Conservation (phyloP, 2,113 vertebrate genomes). For the Esox niger region DNA sequence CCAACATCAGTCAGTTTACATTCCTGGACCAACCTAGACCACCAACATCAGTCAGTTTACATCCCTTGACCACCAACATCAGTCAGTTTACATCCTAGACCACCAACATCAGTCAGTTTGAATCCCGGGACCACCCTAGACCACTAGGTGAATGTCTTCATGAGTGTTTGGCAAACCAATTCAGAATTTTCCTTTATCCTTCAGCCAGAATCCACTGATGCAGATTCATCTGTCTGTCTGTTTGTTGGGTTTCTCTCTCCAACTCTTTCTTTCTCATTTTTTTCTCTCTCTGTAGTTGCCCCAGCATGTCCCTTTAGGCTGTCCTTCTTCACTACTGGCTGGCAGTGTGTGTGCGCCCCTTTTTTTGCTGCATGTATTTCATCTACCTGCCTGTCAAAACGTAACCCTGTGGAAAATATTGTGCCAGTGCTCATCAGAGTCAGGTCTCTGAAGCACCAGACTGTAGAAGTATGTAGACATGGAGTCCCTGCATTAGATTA, state of each 20-base stretch:
- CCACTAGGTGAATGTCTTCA: slow-evolving; percentile 7
- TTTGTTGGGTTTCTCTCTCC: background rate
- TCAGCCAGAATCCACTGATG: background rate
- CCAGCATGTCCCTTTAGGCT: slow-evolving; percentile 55
- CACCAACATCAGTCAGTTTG: no score
- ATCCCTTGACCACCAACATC: no score
- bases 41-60: no score
- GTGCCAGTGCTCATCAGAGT: slow-evolving; percentile 53
- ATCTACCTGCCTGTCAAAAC: slow-evolving; percentile 55
- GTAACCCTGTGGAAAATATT: slow-evolving; percentile 51
- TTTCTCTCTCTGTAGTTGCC: slow-evolving; percentile 42
- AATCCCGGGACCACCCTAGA: no score
- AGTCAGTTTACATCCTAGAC: no score
- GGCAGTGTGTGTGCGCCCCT: no score
- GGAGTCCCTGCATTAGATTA: no score
- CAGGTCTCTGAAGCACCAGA: no score
- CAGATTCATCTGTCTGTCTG: slow-evolving; percentile 25
- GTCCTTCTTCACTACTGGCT: background rate
- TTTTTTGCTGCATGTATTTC: slow-evolving; percentile 16
- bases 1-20: no score
- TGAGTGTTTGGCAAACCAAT: slow-evolving; percentile 28
- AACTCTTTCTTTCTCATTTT: background rate
- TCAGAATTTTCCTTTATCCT: slow-evolving; percentile 25
- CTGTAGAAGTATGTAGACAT: no score
- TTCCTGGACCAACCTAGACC: no score